Conservation (phyloP, 2,797 vertebrate genomes). For the Etheostoma nigrum region DNA sequence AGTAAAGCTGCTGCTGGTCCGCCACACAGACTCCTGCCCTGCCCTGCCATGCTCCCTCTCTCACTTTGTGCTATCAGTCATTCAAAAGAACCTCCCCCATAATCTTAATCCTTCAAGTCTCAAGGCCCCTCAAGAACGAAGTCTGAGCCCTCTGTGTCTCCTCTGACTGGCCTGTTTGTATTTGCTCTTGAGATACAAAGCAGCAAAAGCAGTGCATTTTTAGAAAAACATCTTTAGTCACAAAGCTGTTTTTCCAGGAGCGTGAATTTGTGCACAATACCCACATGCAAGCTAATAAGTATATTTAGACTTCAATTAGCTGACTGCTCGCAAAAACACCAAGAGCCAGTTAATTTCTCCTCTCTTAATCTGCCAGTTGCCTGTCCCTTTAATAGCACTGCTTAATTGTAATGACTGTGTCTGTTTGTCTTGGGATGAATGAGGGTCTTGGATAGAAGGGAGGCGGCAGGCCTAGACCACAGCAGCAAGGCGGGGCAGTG, state of each 20-base stretch:
- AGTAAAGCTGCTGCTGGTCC: slow-evolving; percentile 83
- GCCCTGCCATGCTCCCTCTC: slow-evolving; percentile 78
- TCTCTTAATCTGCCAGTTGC: slow-evolving; percentile 76
- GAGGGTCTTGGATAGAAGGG: slow-evolving; percentile 71
- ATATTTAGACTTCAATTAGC: slow-evolving; percentile 62
- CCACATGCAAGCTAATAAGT: slow-evolving; percentile 44
- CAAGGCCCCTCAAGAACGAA: slow-evolving; percentile 70
- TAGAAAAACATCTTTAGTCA: slow-evolving; percentile 24
- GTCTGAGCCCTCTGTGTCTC: slow-evolving; percentile 64
- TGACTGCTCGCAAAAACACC: slow-evolving; percentile 61
- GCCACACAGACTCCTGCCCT: slow-evolving; percentile 85
- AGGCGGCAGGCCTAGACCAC: slow-evolving; percentile 76
- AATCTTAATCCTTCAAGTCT: slow-evolving; percentile 82
- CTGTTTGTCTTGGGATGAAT: slow-evolving; percentile 82
- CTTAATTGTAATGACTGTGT: slow-evolving; percentile 82
- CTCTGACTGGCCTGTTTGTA: slow-evolving; percentile 50
- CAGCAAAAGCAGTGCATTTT: slow-evolving; percentile 38
- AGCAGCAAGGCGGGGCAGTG: slow-evolving; percentile 71
- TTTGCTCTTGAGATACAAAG: slow-evolving; percentile 47
- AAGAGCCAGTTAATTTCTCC: slow-evolving; percentile 70
- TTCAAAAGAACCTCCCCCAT: slow-evolving; percentile 78
- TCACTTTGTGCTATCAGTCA: slow-evolving; percentile 85
- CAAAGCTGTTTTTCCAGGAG: slow-evolving; percentile 43
- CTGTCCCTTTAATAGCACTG: slow-evolving; percentile 78
- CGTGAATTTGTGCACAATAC: slow-evolving; percentile 41